Evolutionary conservation across 2,797 vertebrate species (phyloP).

Genomic region (Alauda arvensis): DNA sequence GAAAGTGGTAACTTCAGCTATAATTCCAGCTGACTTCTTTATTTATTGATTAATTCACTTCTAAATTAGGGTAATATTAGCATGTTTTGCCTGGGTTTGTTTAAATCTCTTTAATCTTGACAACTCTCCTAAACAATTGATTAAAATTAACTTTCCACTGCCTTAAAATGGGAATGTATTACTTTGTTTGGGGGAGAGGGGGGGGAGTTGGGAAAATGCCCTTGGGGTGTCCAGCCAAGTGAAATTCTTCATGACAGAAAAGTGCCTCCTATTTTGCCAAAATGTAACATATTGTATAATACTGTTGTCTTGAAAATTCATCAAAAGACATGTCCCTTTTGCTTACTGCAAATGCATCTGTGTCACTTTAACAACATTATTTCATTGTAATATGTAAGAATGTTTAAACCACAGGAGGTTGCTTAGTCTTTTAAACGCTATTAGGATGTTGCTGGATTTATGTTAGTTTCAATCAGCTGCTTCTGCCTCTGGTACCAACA

Average conservation of each 20-base stretch:
- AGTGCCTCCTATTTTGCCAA: background rate
- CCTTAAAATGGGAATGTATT: background rate
- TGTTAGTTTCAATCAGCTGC: background rate
- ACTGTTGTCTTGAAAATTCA: background rate
- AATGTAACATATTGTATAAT: background rate
- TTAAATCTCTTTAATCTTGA: background rate
- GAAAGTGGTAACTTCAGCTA: background rate
- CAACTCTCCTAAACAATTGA: background rate
- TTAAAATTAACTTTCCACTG: background rate
- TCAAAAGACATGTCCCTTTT: background rate
- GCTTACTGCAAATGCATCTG: background rate
- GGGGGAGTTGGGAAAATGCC: background rate
- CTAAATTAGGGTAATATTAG: background rate
- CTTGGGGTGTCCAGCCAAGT: background rate
- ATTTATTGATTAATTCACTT: background rate
- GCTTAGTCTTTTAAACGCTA: background rate
- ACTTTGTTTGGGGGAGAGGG: background rate
- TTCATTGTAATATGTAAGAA: background rate
- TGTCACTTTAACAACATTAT: background rate
- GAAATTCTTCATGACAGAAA: background rate
- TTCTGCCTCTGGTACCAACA: background rate
- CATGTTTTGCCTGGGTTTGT: background rate
- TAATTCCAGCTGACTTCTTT: conserved; percentile 9
- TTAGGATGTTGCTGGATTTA: background rate
- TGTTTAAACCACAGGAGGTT: background rate